Percentiles rank a stretch among this genome's conserved stretches.
Evolutionary conservation across 2,113 vertebrate species (phyloP).

Genomic region (Tamias sibiricus): DNA sequence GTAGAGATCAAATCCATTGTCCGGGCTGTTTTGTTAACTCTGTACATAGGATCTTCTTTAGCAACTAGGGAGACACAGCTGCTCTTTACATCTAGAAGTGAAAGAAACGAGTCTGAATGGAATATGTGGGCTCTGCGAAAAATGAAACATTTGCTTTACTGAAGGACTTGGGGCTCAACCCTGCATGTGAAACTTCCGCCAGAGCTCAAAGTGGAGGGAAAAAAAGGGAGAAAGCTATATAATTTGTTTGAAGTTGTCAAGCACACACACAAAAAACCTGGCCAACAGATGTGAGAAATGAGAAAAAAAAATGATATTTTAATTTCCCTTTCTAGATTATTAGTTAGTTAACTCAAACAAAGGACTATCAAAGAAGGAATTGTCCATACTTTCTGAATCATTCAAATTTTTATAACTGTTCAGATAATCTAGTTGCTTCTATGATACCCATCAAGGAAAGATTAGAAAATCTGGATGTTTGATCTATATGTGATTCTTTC

Average conservation of each 20-base stretch:
- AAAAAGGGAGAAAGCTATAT: constrained; percentile 64
- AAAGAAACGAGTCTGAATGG: constrained; percentile 79
- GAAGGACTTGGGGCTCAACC: constrained; percentile 77
- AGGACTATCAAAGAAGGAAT: not conserved
- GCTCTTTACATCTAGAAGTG: constrained; percentile 75
- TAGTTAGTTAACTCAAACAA: constrained; percentile 34
- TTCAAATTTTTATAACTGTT: not conserved
- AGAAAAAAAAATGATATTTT: constrained; percentile 53
- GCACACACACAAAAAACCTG: not conserved
- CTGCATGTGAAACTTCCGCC: constrained; percentile 73
- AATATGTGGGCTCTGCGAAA: constrained; percentile 66
- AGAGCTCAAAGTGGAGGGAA: constrained; percentile 72
- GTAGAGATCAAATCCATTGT: constrained; percentile 82
- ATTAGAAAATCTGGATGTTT: constrained; percentile 63
- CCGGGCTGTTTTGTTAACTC: constrained; percentile 82
- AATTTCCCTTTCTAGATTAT: constrained; percentile 66
- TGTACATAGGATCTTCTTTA: constrained; percentile 80
- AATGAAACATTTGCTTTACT: constrained; percentile 82
- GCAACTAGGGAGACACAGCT: constrained; percentile 74
- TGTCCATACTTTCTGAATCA: not conserved
- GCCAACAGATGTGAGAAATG: constrained; percentile 53
- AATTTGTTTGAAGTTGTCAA: constrained; percentile 79
- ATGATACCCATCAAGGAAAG: constrained; percentile 12
- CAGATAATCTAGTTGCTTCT: constrained; percentile 29
- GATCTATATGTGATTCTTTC: constrained; percentile 49